These are phyloP conservation scores for Oasisia sp. DNA, from an alignment of 2,888 invertebrate species.

Conservation along the genomic window DNA sequence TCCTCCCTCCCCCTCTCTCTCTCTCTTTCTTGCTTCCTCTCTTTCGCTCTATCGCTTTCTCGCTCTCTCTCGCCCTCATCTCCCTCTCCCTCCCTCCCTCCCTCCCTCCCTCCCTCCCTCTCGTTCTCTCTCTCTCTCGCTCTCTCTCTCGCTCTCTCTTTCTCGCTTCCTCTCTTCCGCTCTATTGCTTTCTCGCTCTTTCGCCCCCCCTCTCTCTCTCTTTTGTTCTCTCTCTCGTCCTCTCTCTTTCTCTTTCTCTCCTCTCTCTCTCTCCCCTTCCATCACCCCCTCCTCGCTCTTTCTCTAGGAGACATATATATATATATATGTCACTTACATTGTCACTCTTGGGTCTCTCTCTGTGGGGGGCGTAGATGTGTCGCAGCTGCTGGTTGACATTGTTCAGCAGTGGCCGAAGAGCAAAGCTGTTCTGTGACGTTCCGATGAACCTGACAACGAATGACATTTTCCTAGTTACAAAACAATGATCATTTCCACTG, in stretches of 20 bases:
- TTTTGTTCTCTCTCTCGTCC: no score
- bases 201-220: no score
- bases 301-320: not conserved
- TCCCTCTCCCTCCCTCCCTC: not conserved
- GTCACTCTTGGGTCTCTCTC: not conserved
- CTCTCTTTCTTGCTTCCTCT: not conserved
- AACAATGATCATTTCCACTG: not conserved
- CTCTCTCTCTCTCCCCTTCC: not conserved
- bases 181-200: not conserved
- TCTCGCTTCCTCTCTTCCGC: not conserved
- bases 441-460: slow-evolving; percentile 52
- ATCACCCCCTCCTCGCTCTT: not conserved
- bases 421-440: slow-evolving; percentile 53
- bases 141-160: not conserved
- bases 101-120: not conserved
- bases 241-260: no score
- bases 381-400: slow-evolving; percentile 47
- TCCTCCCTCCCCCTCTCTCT: not conserved
- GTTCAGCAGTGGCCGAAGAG: slow-evolving; percentile 45
- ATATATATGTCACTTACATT: not conserved
- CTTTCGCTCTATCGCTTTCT: not conserved
- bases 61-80: not conserved
- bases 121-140: not conserved
- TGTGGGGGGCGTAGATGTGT: slow-evolving; percentile 36
- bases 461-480: not conserved